Conservation (phyloP, 2,113 vertebrate genomes). For the Ranitomeya imitator region DNA sequence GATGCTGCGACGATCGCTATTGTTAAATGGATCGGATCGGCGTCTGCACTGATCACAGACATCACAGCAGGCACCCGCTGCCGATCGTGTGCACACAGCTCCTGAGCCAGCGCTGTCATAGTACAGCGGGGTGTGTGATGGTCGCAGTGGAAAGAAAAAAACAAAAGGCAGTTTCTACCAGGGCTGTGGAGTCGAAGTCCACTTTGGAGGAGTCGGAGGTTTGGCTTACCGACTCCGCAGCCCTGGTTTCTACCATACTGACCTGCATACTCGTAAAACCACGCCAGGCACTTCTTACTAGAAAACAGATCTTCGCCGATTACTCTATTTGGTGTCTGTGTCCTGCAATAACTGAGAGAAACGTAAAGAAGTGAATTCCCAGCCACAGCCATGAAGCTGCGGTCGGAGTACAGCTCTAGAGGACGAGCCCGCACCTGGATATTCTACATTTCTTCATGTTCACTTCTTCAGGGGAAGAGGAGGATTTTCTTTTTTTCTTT, state of each 20-base stretch:
- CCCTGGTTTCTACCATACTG: slow-evolving; percentile 54
- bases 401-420: not conserved
- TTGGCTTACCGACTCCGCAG: too few relatives aligned
- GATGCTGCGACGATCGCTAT: too few relatives aligned
- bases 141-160: not conserved
- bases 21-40: too few relatives aligned
- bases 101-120: too few relatives aligned
- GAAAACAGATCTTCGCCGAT: slow-evolving; percentile 88
- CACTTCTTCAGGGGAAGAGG: slow-evolving; percentile 78
- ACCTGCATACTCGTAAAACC: slow-evolving; percentile 96
- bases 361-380: not conserved
- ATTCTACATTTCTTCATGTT: slow-evolving; percentile 87
- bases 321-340: slow-evolving; percentile 82
- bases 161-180: not conserved
- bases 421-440: slow-evolving; percentile 74
- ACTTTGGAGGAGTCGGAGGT: too few relatives aligned
- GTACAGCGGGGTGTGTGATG: not conserved
- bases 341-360: slow-evolving; percentile 81
- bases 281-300: slow-evolving; percentile 94
- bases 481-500: slow-evolving; percentile 92
- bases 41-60: too few relatives aligned
- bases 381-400: not conserved
- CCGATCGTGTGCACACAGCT: too few relatives aligned
- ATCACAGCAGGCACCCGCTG: too few relatives aligned
- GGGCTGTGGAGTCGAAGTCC: too few relatives aligned